Percentiles rank a stretch among this genome's conserved stretches.
These are phyloP conservation scores for Arizona elegans DNA, from an alignment of 2,113 vertebrate species.

Conservation along the genomic window DNA sequence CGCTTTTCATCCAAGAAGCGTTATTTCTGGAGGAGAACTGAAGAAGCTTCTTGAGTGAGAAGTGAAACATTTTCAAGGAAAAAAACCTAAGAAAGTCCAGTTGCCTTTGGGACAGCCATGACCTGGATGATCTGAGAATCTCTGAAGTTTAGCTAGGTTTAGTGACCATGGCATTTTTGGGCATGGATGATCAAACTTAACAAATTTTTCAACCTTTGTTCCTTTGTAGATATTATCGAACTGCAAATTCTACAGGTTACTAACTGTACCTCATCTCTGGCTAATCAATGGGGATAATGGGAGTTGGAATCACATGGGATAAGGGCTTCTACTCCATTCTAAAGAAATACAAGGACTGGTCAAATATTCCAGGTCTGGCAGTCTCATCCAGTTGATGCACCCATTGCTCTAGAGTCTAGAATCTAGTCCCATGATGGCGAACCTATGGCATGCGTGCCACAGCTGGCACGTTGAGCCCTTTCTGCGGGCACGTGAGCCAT, in stretches of 20 bases:
- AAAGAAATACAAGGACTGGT: not conserved
- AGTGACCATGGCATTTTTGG: not conserved
- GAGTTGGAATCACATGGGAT: not conserved
- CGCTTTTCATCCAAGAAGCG: too few relatives aligned
- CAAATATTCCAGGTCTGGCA: not conserved
- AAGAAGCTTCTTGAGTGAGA: too few relatives aligned
- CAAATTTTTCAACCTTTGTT: not conserved
- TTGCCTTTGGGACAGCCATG: not conserved
- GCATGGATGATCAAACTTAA: not conserved
- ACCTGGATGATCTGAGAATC: not conserved
- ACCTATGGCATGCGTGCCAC: too few relatives aligned
- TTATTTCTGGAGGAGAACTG: too few relatives aligned
- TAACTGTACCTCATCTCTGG: not conserved
- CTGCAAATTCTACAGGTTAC: not conserved
- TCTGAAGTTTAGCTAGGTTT: not conserved
- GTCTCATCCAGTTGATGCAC: not conserved
- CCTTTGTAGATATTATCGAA: not conserved
- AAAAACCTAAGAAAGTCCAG: not conserved
- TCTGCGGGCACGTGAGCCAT: too few relatives aligned
- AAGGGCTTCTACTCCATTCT: not conserved
- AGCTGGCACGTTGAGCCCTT: too few relatives aligned
- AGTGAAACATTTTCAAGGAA: too few relatives aligned
- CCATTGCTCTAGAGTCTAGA: not conserved
- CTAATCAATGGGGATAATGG: not conserved
- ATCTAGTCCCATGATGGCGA: too few relatives aligned